phyloP scores from a whole-genome alignment of 2,888 invertebrate genomes.

The Galeruca laticollis region DNA sequence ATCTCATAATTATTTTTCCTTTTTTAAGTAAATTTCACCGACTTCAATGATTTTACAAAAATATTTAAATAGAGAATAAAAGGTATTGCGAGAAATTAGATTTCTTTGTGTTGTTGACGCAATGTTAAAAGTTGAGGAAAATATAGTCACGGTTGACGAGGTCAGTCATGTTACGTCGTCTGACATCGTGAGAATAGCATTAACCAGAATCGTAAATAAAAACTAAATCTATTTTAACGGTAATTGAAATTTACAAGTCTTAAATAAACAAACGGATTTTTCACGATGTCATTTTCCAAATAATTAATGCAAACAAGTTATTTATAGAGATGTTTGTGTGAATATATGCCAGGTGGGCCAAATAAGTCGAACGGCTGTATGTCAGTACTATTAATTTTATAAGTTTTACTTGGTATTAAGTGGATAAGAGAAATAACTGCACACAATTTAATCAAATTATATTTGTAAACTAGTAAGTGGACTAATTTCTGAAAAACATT shows the following conservation, averaged over 20 bases:
- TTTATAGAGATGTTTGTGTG: too few relatives aligned
- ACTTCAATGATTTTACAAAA: background rate
- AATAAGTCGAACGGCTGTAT: background rate
- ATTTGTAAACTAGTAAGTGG: too few relatives aligned
- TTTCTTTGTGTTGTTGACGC: slow-evolving; percentile 46
- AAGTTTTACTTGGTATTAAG: background rate
- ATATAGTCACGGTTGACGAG: slow-evolving; percentile 18
- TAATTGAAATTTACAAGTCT: too few relatives aligned
- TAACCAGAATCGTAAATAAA: background rate
- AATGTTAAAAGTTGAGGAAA: background rate
- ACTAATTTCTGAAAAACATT: too few relatives aligned
- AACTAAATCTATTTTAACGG: background rate
- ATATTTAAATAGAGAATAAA: background rate
- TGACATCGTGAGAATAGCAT: slow-evolving; percentile 11
- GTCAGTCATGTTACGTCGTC: background rate
- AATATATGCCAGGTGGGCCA: too few relatives aligned
- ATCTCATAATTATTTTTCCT: background rate
- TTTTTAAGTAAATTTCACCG: background rate
- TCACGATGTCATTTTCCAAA: too few relatives aligned
- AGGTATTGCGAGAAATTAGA: slow-evolving; percentile 35
- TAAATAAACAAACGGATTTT: too few relatives aligned
- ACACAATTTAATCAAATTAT: too few relatives aligned
- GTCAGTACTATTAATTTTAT: background rate
- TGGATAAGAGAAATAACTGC: too few relatives aligned
- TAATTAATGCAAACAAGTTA: too few relatives aligned